Evolutionary conservation across 2,888 invertebrate species (phyloP).

Genomic region (Apamea anceps): DNA sequence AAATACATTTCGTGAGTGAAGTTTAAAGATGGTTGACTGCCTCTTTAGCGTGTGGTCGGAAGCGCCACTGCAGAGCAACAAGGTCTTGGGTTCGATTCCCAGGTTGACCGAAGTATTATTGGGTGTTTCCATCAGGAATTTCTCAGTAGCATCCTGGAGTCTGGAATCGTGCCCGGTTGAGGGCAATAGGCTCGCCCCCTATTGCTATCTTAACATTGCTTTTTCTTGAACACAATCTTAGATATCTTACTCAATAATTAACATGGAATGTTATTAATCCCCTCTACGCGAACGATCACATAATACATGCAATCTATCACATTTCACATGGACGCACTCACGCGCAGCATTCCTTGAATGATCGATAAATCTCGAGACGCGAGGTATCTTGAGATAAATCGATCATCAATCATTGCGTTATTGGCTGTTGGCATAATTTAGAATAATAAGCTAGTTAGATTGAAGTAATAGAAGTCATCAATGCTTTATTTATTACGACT

Average conservation of each 20-base stretch:
- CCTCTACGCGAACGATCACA: slow-evolving; percentile 32
- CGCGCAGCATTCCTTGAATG: slow-evolving; percentile 55
- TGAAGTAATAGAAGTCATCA: not conserved
- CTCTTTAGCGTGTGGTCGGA: not conserved
- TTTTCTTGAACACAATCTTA: not conserved
- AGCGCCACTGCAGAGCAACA: not conserved
- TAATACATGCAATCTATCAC: slow-evolving; percentile 55
- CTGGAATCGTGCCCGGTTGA: not conserved
- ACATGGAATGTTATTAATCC: slow-evolving; percentile 20
- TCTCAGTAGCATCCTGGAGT: not conserved
- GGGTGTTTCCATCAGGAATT: not conserved
- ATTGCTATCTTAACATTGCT: not conserved
- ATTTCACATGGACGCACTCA: slow-evolving; percentile 54
- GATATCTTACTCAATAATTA: not conserved
- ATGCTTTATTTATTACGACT: not conserved
- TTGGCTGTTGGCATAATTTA: slow-evolving; percentile 28
- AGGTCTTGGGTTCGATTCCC: not conserved
- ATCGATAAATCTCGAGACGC: slow-evolving; percentile 50
- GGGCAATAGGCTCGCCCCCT: not conserved
- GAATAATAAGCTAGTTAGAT: not conserved
- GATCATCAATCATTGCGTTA: slow-evolving; percentile 35
- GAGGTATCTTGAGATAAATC: slow-evolving; percentile 48
- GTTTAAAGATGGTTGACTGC: not conserved
- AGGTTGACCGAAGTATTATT: not conserved
- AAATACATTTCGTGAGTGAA: not conserved